A percentile compares a stretch with the other conserved stretches of the same genome.
Conservation (phyloP, 2,113 vertebrate genomes). For the Heliornis fulica region DNA sequence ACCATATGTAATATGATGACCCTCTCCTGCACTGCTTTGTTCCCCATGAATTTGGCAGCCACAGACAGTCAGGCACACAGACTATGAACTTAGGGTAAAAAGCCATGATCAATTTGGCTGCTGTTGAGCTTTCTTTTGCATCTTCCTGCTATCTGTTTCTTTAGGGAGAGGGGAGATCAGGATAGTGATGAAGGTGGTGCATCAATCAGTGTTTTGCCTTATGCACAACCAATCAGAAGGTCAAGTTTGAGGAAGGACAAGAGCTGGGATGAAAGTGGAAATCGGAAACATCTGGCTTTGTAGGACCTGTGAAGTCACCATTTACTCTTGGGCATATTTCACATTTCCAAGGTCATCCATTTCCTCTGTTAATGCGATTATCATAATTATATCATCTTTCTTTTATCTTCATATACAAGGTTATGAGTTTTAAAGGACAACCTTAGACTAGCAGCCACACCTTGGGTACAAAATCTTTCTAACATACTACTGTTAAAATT, state of each 20-base stretch:
- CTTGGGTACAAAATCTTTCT: neutral
- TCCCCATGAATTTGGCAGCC: neutral
- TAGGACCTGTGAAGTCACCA: neutral
- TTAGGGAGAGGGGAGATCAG: neutral
- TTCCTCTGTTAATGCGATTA: neutral
- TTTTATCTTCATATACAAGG: neutral
- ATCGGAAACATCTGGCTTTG: neutral
- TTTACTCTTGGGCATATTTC: neutral
- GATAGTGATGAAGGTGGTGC: neutral
- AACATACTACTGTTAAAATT: neutral
- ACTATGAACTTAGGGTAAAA: neutral
- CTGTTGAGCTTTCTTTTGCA: neutral
- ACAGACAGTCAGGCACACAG: neutral
- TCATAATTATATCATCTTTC: neutral
- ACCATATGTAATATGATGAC: neutral
- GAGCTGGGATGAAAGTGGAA: neutral
- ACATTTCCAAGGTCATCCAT: neutral
- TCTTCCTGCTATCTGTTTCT: neutral
- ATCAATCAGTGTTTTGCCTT: neutral
- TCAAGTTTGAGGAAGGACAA: neutral
- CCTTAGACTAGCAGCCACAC: neutral
- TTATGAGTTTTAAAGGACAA: neutral
- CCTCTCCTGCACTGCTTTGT: neutral
- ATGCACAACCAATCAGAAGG: neutral
- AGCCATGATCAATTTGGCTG: neutral